Conservation (phyloP, 2,797 vertebrate genomes). For the Argentina silus region DNA sequence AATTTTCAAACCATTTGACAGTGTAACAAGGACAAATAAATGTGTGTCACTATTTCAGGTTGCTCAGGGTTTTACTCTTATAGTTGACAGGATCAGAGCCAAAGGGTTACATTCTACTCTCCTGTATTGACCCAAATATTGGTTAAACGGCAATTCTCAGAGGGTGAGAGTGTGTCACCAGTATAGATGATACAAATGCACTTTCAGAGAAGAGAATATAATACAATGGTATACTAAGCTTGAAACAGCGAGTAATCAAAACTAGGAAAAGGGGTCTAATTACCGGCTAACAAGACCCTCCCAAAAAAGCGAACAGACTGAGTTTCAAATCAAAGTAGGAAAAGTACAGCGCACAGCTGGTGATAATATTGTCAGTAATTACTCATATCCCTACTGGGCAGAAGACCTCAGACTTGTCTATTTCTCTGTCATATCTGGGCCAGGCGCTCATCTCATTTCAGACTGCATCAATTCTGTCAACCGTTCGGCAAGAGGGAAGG, state of each 20-base stretch:
- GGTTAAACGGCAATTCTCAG: not conserved
- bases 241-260: no score
- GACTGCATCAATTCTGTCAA: conserved; percentile 59
- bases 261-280: no score
- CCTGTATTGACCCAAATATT: not conserved
- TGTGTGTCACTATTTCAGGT: no score
- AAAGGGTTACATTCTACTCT: no score
- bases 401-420: conserved; percentile 64
- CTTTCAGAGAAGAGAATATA: no score
- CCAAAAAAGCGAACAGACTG: conserved; percentile 34
- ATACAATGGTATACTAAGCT: no score
- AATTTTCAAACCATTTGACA: conserved; percentile 18
- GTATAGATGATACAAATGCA: not conserved
- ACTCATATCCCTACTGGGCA: conserved; percentile 69
- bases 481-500: conserved; percentile 46
- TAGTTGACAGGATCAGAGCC: no score
- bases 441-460: conserved; percentile 67
- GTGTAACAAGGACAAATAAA: not conserved
- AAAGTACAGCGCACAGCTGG: conserved; percentile 66
- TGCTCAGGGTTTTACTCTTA: no score
- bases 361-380: conserved; percentile 76
- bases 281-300: not conserved
- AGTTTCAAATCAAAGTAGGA: conserved; percentile 45
- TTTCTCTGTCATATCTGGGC: conserved; percentile 71
- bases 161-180: not conserved